Evolutionary conservation across 2,113 vertebrate species (phyloP).

Genomic region (Bothrops jararaca): DNA sequence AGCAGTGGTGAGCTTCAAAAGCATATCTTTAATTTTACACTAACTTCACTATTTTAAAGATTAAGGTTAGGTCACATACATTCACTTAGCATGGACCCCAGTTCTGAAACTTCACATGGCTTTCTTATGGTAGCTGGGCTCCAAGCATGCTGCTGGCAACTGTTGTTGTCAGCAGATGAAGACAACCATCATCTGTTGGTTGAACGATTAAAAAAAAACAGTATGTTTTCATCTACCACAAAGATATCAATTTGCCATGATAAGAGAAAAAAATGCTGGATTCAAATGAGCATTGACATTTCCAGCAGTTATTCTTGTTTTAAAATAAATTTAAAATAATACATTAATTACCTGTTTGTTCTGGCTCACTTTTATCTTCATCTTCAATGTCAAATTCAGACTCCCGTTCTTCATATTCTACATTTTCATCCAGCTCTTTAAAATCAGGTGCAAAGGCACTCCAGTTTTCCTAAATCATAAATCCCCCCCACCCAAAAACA

Average conservation of each 20-base stretch:
- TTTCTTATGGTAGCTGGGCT: background rate
- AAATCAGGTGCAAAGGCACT: conserved; percentile 98
- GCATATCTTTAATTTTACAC: background rate
- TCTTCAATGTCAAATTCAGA: conserved; percentile 99
- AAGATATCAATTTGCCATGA: background rate
- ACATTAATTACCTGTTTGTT: conserved; percentile 85
- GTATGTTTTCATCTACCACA: background rate
- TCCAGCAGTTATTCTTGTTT: background rate
- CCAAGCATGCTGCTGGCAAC: background rate
- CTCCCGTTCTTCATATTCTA: conserved; percentile 96
- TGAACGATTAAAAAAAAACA: background rate
- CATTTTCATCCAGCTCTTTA: conserved; percentile 97
- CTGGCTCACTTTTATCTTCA: conserved; percentile 97
- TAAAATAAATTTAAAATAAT: background rate
- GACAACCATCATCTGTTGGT: background rate
- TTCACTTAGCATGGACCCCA: background rate
- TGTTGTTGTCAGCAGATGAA: background rate
- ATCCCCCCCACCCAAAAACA: background rate
- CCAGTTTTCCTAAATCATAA: conserved; percentile 90
- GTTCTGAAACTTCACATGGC: background rate
- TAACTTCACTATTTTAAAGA: background rate
- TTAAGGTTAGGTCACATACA: background rate
- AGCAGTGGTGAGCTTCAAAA: background rate
- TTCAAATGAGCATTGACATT: background rate
- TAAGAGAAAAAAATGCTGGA: background rate